phyloP scores from a whole-genome alignment of 2,797 vertebrate genomes.

The Syngnathus acus region DNA sequence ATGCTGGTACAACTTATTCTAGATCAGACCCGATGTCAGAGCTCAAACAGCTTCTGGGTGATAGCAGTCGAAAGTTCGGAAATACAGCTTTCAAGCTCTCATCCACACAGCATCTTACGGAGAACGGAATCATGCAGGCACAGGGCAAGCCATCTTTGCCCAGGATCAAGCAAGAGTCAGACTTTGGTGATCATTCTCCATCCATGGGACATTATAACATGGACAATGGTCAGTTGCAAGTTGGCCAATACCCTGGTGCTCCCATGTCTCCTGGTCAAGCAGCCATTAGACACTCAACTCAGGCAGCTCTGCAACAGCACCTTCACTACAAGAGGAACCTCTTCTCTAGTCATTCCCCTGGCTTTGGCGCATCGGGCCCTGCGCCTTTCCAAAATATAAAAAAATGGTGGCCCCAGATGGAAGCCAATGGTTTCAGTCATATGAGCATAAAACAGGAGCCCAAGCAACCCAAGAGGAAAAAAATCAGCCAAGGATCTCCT shows the following conservation, averaged over 20 bases:
- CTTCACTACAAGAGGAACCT: slow-evolving; percentile 94
- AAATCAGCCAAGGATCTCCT: slow-evolving; percentile 71
- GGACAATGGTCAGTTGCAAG: slow-evolving; percentile 64
- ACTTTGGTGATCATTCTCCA: slow-evolving; percentile 54
- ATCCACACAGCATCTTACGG: slow-evolving; percentile 54
- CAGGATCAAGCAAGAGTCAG: slow-evolving; percentile 69
- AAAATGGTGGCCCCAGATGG: slow-evolving; percentile 78
- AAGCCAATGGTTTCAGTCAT: slow-evolving; percentile 46
- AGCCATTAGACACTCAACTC: slow-evolving; percentile 81
- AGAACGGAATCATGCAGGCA: slow-evolving; percentile 50
- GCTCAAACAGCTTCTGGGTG: slow-evolving; percentile 88
- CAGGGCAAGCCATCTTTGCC: slow-evolving; percentile 42
- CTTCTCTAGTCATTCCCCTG: slow-evolving; percentile 72
- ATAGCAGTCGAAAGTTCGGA: slow-evolving; percentile 75
- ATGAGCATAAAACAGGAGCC: slow-evolving; percentile 71
- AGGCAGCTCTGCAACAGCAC: slow-evolving; percentile 92
- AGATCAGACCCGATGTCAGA: slow-evolving; percentile 86
- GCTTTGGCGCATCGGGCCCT: slow-evolving; percentile 41
- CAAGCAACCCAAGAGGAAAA: slow-evolving; percentile 86
- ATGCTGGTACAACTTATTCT: slow-evolving; percentile 47
- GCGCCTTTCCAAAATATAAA: slow-evolving; percentile 69
- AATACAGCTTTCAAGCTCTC: slow-evolving; percentile 79
- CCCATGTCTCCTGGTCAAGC: slow-evolving; percentile 63
- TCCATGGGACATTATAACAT: slow-evolving; percentile 60
- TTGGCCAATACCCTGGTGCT: slow-evolving; percentile 47